Evolutionary conservation across 2,797 vertebrate genomes (phyloP), one percentile per base, ranked within the genome.

Genomic region (Enteromius mattozi): DNA sequence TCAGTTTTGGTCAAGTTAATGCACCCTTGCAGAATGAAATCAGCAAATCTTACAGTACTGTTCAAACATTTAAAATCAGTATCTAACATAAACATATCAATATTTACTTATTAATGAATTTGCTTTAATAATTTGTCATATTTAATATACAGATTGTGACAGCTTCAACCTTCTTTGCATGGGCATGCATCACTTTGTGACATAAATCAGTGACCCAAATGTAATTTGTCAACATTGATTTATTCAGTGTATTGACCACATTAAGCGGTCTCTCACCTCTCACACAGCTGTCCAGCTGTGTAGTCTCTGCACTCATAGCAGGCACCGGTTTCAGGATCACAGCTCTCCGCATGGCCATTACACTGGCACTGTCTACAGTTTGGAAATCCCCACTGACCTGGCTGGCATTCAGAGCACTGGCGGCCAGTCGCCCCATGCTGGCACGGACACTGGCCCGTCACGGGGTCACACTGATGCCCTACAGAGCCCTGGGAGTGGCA

Each of bases 401-500:
- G 90, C 54, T 95, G 93, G 13, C 97, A 97, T 82, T 90, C 93
- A 1, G 96, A 95, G 81, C 97, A 98, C 88, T 89, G 92, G 4
- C 94, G 92, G 9, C 96, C 96, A 0, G 88, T 84, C 0, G 95
- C 85, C 0, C 96, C 95, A 0, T 86, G 88, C 30, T 84, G 89
- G 91, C 96, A 98, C 2, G 8, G 91, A 84, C 97, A 99, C 90
- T 97, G 96, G 14, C 96, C 97, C 0, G 93, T 96, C 24, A 88
- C 85, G 0, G 88, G 87, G 37, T 97, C 92, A 4, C 96, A 97
- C 88, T 96, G 92, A 84, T 92, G 91, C 78, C 93, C 95, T 71
- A 90, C 0, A 0, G 96, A 95, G 19, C 96, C 96, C 80, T 96
- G 94, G 0, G 90, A 80, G 85, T 96, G 95, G 90, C 97, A 98